A percentile compares a stretch with the other conserved stretches of the same genome.
Evolutionary conservation across 2,797 vertebrate genomes (phyloP).

Genomic region (Schizothorax lantsangensis): DNA sequence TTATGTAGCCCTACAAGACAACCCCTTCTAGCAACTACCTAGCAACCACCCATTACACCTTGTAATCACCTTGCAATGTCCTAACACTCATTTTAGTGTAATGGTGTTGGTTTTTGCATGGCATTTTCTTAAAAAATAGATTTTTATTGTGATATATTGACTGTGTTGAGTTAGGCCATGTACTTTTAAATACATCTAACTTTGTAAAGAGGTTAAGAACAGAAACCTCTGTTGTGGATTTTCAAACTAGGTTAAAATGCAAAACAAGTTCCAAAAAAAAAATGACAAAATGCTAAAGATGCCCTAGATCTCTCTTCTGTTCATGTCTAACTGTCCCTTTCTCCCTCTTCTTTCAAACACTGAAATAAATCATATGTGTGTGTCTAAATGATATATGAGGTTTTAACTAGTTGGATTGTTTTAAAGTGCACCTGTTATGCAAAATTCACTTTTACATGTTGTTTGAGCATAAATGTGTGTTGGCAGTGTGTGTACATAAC

Average conservation of each 20-base stretch:
- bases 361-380: conserved; percentile 25
- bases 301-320: conserved; percentile 17
- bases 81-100: neutral
- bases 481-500: neutral
- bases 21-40: neutral
- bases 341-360: neutral
- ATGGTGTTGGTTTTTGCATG: neutral
- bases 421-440: neutral
- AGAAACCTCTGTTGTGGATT: conserved; percentile 19
- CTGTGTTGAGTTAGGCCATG: neutral
- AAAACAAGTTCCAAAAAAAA: neutral
- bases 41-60: neutral
- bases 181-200: neutral
- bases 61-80: neutral
- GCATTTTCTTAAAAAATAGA: neutral
- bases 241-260: conserved; percentile 22
- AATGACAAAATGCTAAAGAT: conserved; percentile 5
- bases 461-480: neutral
- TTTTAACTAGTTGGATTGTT: neutral
- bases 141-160: neutral
- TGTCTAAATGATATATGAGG: conserved; percentile 15
- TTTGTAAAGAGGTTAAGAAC: conserved; percentile 14
- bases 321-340: neutral
- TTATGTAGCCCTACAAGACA: neutral
- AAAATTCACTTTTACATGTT: neutral